Percentiles rank a stretch among this genome's conserved stretches.
These are phyloP conservation scores for Rhynchophorus ferrugineus DNA, from an alignment of 1,140 invertebrate genomes.

Conservation along the genomic window DNA sequence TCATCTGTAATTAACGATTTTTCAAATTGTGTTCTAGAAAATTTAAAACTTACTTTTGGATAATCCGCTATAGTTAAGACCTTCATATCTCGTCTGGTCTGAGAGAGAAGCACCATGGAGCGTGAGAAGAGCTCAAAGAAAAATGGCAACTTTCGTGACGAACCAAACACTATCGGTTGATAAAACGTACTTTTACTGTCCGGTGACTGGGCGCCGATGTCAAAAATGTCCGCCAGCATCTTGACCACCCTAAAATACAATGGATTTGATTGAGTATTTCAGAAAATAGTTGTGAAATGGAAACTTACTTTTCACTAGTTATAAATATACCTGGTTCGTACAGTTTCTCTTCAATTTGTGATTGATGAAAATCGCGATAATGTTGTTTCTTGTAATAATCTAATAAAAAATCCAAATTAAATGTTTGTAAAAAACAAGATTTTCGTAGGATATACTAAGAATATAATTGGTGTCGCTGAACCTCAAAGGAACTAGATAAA, in stretches of 20 bases:
- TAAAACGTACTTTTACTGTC: slow-evolving; percentile 28
- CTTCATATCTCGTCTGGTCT: slow-evolving; percentile 37
- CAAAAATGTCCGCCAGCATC: slow-evolving; percentile 31
- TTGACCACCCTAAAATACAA: slow-evolving; percentile 27
- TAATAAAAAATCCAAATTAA: slow-evolving; percentile 13
- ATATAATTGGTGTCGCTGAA: too few relatives aligned
- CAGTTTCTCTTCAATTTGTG: slow-evolving; percentile 32
- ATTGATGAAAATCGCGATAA: slow-evolving; percentile 31
- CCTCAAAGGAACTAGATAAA: too few relatives aligned
- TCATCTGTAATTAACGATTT: slow-evolving; percentile 21
- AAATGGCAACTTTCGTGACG: slow-evolving; percentile 28
- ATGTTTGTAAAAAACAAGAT: too few relatives aligned
- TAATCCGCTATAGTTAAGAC: slow-evolving; percentile 32
- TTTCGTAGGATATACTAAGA: too few relatives aligned
- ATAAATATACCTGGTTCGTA: slow-evolving; percentile 31
- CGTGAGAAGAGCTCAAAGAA: slow-evolving; percentile 36
- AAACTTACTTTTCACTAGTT: slow-evolving; percentile 31
- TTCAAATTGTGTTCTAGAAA: background rate
- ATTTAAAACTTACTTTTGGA: slow-evolving; percentile 25
- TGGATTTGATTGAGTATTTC: too few relatives aligned
- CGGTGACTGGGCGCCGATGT: slow-evolving; percentile 28
- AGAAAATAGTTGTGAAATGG: background rate
- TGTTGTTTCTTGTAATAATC: slow-evolving; percentile 32
- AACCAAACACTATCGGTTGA: slow-evolving; percentile 33
- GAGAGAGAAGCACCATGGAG: slow-evolving; percentile 36